Evolutionary conservation across 53 echinoderm and acorn worm genomes (phyloP), one percentile per base, ranked within the genome.

Genomic region (Glandiceps talaboti): DNA sequence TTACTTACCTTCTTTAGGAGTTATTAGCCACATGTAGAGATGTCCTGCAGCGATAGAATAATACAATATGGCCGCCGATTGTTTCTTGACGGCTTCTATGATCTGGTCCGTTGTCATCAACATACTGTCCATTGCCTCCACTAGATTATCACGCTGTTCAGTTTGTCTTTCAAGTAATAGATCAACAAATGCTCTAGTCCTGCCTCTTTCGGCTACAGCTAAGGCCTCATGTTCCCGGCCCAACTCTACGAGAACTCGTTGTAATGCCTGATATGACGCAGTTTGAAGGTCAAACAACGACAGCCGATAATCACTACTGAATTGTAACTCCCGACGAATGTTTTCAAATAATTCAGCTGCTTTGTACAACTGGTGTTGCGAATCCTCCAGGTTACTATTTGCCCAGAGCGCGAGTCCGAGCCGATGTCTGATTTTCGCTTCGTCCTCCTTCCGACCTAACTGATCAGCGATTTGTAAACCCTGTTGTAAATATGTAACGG

Each of bases 361-460:
- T 0, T 87, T 88, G 83, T 93, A 99, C 33, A 99, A 91, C 85
- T 99, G 93, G 33, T 86, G 93, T 73, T 99, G 99, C 28, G 99
- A 90, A 74, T 94, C 99, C 25, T 91, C 91, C 31, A 93, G 82
- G 73, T 88, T 88, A 20, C 83, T 83, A 81, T 86, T 94, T 6
- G 99, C 90, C 99, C 99, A 99, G 82, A 94, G 88, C 28, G 93
- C 93, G 1, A 99, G 93, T 14, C 99, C 99, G 1, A 99, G 91
- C 14, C 99, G 93, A 78, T 99, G 93, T 28, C 99, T 80, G 76
- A 99, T 99, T 82, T 99, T 93, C 76, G 99, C 99, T 74, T 99
- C 99, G 73, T 99, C 99, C 33, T 99, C 99, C 31, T 90, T 93
- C 74, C 99, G 85, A 64, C 99, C 93, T 1, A 99, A 83, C 85